Evolutionary conservation across 2,113 vertebrate species (phyloP).

Genomic region (Trochalopteron elliotii): DNA sequence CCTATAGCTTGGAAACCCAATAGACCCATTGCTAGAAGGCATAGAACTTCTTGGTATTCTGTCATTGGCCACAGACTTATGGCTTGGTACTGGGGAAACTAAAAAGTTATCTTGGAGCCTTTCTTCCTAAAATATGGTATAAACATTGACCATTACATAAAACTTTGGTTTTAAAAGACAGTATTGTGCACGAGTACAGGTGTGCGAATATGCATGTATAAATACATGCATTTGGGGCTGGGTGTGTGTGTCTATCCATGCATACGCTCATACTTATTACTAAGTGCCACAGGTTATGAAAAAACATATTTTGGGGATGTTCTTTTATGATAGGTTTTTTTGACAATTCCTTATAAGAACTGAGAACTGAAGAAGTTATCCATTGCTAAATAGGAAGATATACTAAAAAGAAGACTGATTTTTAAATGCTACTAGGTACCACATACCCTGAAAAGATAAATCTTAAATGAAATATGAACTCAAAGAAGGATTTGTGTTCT

Average conservation of each 20-base stretch:
- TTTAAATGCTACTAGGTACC: neutral
- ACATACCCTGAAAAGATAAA: neutral
- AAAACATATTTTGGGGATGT: neutral
- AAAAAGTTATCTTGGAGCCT: neutral
- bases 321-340: neutral
- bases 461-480: neutral
- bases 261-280: neutral
- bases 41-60: neutral
- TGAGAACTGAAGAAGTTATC: neutral
- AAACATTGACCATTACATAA: neutral
- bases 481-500: neutral
- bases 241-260: neutral
- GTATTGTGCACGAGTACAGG: neutral
- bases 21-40: neutral
- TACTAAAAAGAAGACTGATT: neutral
- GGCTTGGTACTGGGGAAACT: neutral
- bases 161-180: neutral
- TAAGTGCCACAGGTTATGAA: neutral
- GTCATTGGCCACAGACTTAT: neutral
- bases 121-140: neutral
- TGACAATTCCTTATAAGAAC: neutral
- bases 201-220: neutral
- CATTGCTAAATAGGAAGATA: neutral
- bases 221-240: neutral
- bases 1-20: neutral